Evolutionary conservation across 1,140 invertebrate genomes (phyloP), one percentile per base, ranked within the genome.

Genomic region (Scaptomyza pallida): DNA sequence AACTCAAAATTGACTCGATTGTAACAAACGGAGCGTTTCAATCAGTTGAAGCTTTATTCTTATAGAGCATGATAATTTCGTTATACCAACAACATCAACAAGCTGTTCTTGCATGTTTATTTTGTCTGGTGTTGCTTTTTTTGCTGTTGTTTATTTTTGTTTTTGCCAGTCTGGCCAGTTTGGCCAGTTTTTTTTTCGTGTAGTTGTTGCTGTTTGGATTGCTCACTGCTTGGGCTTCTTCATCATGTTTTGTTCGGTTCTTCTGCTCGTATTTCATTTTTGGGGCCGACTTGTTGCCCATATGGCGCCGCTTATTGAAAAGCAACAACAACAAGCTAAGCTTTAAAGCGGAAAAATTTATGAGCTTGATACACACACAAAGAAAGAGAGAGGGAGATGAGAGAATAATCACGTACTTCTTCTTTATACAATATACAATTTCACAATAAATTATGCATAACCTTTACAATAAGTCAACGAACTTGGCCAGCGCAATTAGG

Each of bases 191-290:
- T 69, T 76, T 19, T 15, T 19, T 57, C 13, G 43, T 12, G 6
- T 21, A 26, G 37, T 60, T 30, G 26, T 30, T 30, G 26, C 9
- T 30, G 26, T 30, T 30, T 30, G 13, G 43, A 68, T 60, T 52
- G 45, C 33, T 54, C 73, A 71, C 48, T 81, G 57, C 74, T 78
- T 30, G 73, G 78, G 78, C 79, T 86, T 83, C 75, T 69, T 61
- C 71, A 65, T 77, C 78, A 68, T 76, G 73, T 68, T 67, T 67
- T 78, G 0, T 60, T 61, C 23, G 54, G 73, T 68, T 78, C 64
- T 82, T 74, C 78, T 57, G 78, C 74, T 86, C 82, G 82, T 86
- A 86, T 86, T 86, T 86, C 78, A 86, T 62, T 75, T 75, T 77
- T 77, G 70, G 50, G 54, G 23, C 56, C 37, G 35, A 26, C 48